Percentiles rank a stretch among this genome's conserved stretches.
Conservation (phyloP, 2,797 vertebrate species). For the Pitangus sulphuratus region DNA sequence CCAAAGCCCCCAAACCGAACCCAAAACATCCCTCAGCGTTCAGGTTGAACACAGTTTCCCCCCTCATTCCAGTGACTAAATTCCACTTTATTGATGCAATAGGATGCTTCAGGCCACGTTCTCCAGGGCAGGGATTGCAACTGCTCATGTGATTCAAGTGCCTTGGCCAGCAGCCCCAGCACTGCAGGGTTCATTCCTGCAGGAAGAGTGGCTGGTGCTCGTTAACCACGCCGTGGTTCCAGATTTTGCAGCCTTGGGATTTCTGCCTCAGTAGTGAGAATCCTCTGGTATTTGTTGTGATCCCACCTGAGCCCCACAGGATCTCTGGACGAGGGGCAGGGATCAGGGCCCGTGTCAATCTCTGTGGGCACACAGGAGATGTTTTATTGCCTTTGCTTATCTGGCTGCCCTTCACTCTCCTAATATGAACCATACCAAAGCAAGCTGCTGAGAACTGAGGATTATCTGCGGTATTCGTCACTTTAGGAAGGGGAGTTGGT, state of each 20-base stretch:
- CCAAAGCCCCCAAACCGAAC: background rate
- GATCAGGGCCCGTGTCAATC: background rate
- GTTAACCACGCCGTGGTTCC: background rate
- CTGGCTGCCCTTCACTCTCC: constrained; percentile 21
- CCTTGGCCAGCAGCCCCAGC: constrained; percentile 35
- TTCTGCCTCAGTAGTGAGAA: background rate
- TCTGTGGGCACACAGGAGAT: background rate
- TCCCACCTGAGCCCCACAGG: background rate
- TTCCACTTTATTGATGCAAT: background rate
- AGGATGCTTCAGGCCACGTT: background rate
- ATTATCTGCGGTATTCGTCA: constrained; percentile 40
- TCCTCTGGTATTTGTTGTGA: background rate
- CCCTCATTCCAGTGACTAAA: background rate
- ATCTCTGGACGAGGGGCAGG: background rate
- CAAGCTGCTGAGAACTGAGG: constrained; percentile 44
- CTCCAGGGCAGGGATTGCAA: background rate
- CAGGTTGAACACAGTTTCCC: background rate
- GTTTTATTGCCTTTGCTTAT: constrained; percentile 16
- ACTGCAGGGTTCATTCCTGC: background rate
- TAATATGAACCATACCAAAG: constrained; percentile 50
- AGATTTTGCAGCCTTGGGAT: background rate
- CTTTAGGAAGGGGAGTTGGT: constrained; percentile 38
- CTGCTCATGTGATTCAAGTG: background rate
- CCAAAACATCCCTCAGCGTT: background rate
- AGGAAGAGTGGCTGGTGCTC: background rate